Evolutionary conservation across 1,140 invertebrate genomes (phyloP).

Genomic region (Cotesia vestalis): DNA sequence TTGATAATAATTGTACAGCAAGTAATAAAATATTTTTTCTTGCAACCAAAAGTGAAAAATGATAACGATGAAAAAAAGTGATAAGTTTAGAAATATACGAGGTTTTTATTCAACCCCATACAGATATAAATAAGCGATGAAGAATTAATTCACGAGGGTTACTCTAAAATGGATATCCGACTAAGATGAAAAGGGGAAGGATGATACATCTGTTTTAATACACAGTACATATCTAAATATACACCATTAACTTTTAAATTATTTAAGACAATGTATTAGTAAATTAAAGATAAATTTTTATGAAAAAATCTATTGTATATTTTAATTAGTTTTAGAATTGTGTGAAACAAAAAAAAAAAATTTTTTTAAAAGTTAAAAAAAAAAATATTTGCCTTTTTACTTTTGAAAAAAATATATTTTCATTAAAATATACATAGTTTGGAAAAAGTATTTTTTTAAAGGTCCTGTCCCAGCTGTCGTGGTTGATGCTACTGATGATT

Average conservation of each 20-base stretch:
- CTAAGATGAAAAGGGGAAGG: neutral
- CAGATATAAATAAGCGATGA: neutral
- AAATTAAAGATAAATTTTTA: no score
- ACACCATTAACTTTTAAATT: no score
- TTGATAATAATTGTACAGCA: no score
- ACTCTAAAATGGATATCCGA: constrained; percentile 4
- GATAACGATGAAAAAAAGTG: neutral
- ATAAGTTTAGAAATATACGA: neutral
- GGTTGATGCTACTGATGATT: constrained; percentile 51
- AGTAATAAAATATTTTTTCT: no score
- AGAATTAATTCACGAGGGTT: constrained; percentile 13
- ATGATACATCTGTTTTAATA: constrained; percentile 5
- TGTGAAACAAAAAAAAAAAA: no score
- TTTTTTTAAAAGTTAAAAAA: no score
- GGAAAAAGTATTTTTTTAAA: constrained; percentile 41
- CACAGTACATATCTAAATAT: neutral
- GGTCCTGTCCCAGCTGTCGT: constrained; percentile 51
- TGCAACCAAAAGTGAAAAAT: neutral
- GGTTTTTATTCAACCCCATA: constrained; percentile 1
- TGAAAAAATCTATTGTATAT: no score
- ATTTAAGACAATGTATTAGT: no score
- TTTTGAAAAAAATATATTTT: neutral
- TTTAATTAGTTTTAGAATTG: neutral
- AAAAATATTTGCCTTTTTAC: no score
- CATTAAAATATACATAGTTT: neutral